Evolutionary conservation across 2,797 vertebrate genomes (phyloP).

Genomic region (Lates japonicus): DNA sequence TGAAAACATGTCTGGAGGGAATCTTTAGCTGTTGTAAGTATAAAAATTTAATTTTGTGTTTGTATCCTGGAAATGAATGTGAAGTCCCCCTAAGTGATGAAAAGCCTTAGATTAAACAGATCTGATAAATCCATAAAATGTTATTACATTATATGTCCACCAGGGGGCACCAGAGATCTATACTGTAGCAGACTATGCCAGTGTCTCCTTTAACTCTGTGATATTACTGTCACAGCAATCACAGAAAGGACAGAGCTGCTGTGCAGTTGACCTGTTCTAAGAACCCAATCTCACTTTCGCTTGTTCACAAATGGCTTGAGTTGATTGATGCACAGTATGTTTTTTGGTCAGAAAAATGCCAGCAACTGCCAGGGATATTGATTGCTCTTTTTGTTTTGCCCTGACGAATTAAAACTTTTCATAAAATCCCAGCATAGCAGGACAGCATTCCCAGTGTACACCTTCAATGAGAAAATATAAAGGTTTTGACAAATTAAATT

Average conservation of each 20-base stretch:
- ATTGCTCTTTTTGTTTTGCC: background rate
- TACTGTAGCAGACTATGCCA: rapidly evolving
- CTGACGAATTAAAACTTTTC: background rate
- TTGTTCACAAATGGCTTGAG: slow-evolving; percentile 11
- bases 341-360: background rate
- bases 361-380: background rate
- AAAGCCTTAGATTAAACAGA: background rate
- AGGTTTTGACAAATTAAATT: slow-evolving; percentile 10
- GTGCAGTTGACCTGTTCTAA: slow-evolving; percentile 78
- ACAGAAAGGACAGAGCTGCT: slow-evolving; percentile 52
- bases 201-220: slow-evolving; percentile 13
- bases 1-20: background rate
- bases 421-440: background rate
- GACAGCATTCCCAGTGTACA: background rate
- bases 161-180: slow-evolving; percentile 76
- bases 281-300: slow-evolving; percentile 15
- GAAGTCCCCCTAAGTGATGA: background rate
- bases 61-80: background rate
- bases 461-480: background rate
- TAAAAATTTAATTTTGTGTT: background rate
- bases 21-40: background rate
- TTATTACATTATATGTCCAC: slow-evolving; percentile 46
- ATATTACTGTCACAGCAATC: slow-evolving; percentile 58
- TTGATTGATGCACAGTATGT: background rate
- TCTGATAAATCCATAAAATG: background rate